Percentiles rank a stretch among this genome's conserved stretches.
Evolutionary conservation across 1,140 invertebrate genomes (phyloP).

Genomic region (Cotesia glomerata): DNA sequence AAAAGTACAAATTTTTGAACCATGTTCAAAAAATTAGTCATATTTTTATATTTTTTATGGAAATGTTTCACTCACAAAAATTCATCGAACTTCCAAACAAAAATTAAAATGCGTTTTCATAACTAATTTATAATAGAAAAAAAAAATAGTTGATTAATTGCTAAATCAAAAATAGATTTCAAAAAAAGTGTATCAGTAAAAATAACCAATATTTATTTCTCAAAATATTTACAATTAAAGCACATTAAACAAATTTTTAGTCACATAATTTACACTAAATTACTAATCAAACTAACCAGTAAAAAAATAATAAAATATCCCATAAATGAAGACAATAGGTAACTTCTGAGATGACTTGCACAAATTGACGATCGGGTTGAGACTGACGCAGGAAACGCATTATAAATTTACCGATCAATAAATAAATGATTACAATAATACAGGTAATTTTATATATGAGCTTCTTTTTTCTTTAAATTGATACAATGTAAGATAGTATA

Average conservation of each 20-base stretch:
- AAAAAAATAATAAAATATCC: too few species aligned
- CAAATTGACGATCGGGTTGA: background rate
- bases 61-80: too few species aligned
- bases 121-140: too few species aligned
- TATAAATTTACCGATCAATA: conserved; percentile 14
- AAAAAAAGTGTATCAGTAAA: background rate
- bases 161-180: background rate
- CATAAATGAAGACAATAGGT: background rate
- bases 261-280: background rate
- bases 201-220: too few species aligned
- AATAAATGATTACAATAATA: background rate
- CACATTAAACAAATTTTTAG: too few species aligned
- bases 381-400: background rate
- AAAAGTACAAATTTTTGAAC: too few species aligned
- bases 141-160: too few species aligned
- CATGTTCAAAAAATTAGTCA: too few species aligned
- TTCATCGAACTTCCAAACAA: too few species aligned
- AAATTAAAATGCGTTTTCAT: too few species aligned
- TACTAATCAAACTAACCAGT: background rate
- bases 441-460: background rate
- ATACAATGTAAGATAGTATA: background rate
- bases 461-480: background rate
- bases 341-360: background rate
- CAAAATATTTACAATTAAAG: too few species aligned
- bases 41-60: too few species aligned